A percentile compares a stretch with the other conserved stretches of the same genome.
Evolutionary conservation across 2,113 vertebrate genomes (phyloP).

Genomic region (Prunella fulvescens): DNA sequence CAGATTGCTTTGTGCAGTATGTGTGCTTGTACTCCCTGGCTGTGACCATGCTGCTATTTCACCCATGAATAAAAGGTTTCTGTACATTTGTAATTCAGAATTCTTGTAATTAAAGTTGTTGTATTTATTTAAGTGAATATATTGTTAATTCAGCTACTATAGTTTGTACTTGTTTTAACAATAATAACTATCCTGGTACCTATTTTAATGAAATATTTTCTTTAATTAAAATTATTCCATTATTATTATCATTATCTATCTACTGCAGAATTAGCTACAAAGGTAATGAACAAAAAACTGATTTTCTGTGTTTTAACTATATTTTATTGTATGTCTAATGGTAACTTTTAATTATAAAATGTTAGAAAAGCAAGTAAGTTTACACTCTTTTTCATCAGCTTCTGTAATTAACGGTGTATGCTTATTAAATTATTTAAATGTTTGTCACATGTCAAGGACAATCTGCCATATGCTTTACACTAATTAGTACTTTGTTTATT

Average conservation of each 20-base stretch:
- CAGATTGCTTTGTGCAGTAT: neutral
- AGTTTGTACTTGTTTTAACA: neutral
- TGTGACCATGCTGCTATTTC: neutral
- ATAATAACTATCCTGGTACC: neutral
- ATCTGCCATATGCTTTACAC: neutral
- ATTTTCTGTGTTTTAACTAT: neutral
- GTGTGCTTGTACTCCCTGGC: neutral
- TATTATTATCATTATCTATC: neutral
- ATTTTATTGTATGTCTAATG: neutral
- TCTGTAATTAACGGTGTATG: conserved; percentile 28
- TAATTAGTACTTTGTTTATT: conserved; percentile 46
- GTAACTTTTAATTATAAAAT: neutral
- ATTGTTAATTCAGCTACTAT: neutral
- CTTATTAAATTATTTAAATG: conserved; percentile 42
- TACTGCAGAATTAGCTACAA: neutral
- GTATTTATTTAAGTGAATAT: neutral
- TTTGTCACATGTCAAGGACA: conserved; percentile 17
- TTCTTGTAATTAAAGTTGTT: neutral
- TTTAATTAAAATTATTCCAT: neutral
- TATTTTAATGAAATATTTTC: neutral
- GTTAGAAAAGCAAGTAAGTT: neutral
- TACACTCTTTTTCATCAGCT: conserved; percentile 3
- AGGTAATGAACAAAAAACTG: neutral
- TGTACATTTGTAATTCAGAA: neutral
- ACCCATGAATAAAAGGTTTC: neutral